A percentile compares a stretch with the other conserved stretches of the same genome.
Conservation (phyloP, 2,113 vertebrate genomes). For the Tetrao urogallus region DNA sequence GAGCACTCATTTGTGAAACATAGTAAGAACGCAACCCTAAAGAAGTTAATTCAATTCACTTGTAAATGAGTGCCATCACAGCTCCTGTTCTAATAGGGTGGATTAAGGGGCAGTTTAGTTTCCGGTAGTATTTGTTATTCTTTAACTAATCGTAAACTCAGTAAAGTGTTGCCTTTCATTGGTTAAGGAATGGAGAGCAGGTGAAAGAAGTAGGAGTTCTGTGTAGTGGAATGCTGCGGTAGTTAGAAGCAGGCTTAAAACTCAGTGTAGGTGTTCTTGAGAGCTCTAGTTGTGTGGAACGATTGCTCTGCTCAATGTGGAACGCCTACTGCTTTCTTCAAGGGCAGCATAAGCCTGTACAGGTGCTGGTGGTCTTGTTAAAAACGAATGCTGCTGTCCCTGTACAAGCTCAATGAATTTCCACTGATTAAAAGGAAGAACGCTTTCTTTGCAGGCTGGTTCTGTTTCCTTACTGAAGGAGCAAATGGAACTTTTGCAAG, state of each 20-base stretch:
- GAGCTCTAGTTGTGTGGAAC: not conserved
- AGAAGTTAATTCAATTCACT: rapidly evolving
- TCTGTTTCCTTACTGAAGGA: not conserved
- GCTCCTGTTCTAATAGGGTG: not conserved
- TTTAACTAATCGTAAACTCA: not conserved
- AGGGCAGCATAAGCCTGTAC: not conserved
- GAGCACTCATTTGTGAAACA: not conserved
- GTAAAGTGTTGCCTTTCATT: not conserved
- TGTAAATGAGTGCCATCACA: not conserved
- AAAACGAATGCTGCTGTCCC: not conserved
- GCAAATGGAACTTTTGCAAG: not conserved
- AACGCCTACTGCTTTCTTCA: not conserved
- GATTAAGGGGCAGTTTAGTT: not conserved
- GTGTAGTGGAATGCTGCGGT: not conserved
- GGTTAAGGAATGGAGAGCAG: not conserved
- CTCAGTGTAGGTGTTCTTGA: not conserved
- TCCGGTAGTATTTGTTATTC: not conserved
- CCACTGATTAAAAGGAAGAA: not conserved
- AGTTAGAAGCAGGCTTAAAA: not conserved
- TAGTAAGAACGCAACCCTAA: not conserved
- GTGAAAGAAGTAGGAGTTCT: not conserved
- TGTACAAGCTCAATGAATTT: not conserved
- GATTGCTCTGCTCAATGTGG: not conserved
- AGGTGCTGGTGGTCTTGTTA: not conserved
- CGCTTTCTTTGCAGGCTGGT: rapidly evolving